Evolutionary conservation across 2,797 vertebrate genomes (phyloP), one percentile per base, ranked within the genome.

Genomic region (Phataginus tetradactyla): DNA sequence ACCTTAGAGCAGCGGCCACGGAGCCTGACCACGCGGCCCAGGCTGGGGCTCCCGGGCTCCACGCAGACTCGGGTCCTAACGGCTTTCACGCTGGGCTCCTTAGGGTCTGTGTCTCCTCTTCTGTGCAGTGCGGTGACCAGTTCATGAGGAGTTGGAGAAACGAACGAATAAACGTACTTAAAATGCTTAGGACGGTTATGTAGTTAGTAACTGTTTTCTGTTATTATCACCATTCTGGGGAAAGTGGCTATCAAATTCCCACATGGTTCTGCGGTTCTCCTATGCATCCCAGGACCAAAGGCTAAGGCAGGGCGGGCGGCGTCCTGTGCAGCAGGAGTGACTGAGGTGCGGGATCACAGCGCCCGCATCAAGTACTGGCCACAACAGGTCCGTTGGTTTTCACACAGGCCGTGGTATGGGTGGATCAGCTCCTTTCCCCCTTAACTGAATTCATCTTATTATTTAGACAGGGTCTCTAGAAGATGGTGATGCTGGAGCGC

Each of bases 361-460:
- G 15, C 0, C 15, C 11, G 2, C 29, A 61, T 71, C 66, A 55
- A 90, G 57, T 42, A 21, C 42, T 49, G 1, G 12, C 66, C 72
- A 90, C 27, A 84, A 51, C 2, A 49, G 39, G 64, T 45, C 27
- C 55, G 94, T 85, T 32, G 3, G 20, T 74, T 86, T 85, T 66
- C 23, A 78, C 11, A 32, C 21, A 59, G 32, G 49, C 57, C 89
- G 25, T 37, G 71, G 53, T 64, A 29, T 49, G 53, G 59, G 42
- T 23, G 71, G 32, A 84, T 92, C 95, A 79, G 71, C 78, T 94
- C 95, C 75, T 83, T 85, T 91, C n/a, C 71, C 72, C 45, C 92
- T 94, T 95, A 91, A 95, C 61, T 97, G 85, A 95, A 86, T 96
- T 84, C 57, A 95, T 68, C 53, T 93, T 74, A 11, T 96, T 92